A percentile compares a stretch with the other conserved stretches of the same genome.
Conservation (phyloP, 2,113 vertebrate genomes). For the Pycnonotus jocosus region DNA sequence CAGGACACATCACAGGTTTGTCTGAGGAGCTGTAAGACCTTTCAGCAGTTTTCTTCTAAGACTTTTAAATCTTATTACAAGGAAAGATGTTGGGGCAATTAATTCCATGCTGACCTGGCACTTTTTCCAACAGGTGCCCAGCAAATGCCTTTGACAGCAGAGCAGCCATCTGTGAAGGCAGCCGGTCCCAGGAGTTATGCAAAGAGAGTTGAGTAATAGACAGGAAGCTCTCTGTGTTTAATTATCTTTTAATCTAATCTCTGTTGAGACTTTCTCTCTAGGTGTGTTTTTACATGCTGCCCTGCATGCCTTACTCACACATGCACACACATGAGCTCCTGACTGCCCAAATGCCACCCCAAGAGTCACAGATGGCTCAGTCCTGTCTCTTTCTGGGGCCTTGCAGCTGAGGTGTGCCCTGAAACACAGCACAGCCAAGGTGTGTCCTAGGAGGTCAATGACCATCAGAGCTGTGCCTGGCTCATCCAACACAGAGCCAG, state of each 20-base stretch:
- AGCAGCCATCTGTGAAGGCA: conserved; percentile 41
- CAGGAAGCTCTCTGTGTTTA: conserved; percentile 7
- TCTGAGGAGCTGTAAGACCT: not conserved
- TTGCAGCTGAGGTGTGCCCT: accelerated
- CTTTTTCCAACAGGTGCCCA: conserved; percentile 48
- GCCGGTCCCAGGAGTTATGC: not conserved
- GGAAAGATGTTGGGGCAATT: not conserved
- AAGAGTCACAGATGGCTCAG: not conserved
- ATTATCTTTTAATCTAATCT: conserved; percentile 5
- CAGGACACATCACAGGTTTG: accelerated
- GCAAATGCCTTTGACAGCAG: conserved; percentile 33
- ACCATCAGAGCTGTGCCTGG: not conserved
- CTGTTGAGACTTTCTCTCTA: not conserved
- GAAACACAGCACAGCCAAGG: not conserved
- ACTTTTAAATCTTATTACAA: not conserved
- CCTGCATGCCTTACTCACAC: not conserved
- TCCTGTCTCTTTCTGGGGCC: not conserved
- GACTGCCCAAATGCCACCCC: not conserved
- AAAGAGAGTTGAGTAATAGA: conserved; percentile 16
- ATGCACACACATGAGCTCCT: not conserved
- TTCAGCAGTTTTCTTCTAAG: not conserved
- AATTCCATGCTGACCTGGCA: not conserved
- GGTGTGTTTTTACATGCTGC: not conserved
- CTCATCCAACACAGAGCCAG: not conserved
- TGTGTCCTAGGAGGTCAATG: accelerated